Percentiles rank a stretch among this genome's conserved stretches.
Evolutionary conservation across 2,113 vertebrate genomes (phyloP).

Genomic region (Pluvianellus socialis): DNA sequence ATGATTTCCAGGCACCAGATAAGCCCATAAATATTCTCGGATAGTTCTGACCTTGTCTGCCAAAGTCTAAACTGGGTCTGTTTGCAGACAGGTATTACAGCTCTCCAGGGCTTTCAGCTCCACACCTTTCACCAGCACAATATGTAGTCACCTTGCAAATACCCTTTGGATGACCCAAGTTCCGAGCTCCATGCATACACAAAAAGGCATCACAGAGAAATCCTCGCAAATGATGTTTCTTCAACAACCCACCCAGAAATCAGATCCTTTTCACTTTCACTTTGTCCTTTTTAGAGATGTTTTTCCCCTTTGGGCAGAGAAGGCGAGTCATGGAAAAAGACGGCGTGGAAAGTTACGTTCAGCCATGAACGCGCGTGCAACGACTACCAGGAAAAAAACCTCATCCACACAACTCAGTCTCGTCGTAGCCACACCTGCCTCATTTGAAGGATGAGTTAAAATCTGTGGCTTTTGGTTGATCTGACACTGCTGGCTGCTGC

Average conservation of each 20-base stretch:
- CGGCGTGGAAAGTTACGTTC: neutral
- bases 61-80: neutral
- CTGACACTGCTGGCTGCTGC: neutral
- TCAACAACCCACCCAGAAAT: neutral
- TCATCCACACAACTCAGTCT: neutral
- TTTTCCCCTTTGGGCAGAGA: neutral
- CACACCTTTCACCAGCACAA: neutral
- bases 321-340: slow-evolving; percentile 5
- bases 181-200: fast-evolving
- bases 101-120: neutral
- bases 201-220: neutral
- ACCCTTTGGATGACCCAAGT: neutral
- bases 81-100: neutral
- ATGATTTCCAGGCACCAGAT: neutral
- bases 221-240: fast-evolving
- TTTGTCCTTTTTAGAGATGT: neutral
- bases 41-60: neutral
- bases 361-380: neutral
- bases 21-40: neutral
- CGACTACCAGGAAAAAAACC: neutral
- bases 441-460: neutral
- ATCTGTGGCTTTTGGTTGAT: neutral
- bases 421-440: neutral
- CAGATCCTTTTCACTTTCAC: neutral
- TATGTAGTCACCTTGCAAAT: neutral